Evolutionary conservation across 2,797 vertebrate genomes (phyloP).

Genomic region (Micrastur ruficollis): DNA sequence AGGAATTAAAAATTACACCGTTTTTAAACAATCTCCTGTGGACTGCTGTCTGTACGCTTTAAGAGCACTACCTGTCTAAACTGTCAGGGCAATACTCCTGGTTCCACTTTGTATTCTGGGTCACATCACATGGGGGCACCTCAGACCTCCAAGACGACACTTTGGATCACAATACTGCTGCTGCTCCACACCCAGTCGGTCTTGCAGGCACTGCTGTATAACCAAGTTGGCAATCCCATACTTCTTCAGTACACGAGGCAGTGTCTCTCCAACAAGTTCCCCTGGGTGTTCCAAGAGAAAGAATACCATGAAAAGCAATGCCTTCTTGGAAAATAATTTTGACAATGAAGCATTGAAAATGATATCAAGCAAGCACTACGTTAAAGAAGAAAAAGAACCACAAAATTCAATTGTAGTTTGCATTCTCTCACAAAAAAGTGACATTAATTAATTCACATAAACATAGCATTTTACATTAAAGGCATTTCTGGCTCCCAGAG

Average conservation of each 20-base stretch:
- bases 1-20: background rate
- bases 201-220: background rate
- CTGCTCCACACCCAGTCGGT: background rate
- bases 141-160: background rate
- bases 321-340: background rate
- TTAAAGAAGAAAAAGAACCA: background rate
- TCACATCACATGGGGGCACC: no score
- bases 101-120: background rate
- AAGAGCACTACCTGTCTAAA: background rate
- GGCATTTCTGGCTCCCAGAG: background rate
- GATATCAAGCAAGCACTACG: fast-evolving
- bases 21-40: background rate
- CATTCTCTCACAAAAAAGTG: background rate
- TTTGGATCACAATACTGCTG: no score
- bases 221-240: background rate
- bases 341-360: background rate
- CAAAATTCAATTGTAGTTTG: background rate
- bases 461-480: background rate
- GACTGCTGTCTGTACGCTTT: background rate
- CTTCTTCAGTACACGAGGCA: background rate
- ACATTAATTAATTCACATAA: background rate
- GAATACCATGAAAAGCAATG: background rate
- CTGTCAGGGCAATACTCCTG: background rate
- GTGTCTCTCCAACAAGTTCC: background rate
- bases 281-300: background rate